Conservation (phyloP, 2,797 vertebrate species). For the Huso huso region DNA sequence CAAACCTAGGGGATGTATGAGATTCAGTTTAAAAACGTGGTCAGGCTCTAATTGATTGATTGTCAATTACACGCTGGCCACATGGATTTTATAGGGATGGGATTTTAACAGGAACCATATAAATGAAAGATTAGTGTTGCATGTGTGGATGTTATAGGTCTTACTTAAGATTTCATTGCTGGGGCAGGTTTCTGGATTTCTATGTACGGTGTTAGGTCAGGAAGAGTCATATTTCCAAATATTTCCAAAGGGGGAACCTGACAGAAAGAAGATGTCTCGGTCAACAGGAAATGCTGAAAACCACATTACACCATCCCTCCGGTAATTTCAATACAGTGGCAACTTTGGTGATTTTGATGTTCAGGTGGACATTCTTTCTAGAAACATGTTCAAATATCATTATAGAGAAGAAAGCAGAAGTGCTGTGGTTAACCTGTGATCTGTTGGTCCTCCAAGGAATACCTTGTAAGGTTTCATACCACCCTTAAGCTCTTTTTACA, state of each 20-base stretch:
- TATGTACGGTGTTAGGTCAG: too few species aligned
- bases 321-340: slow-evolving; percentile 25
- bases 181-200: too few species aligned
- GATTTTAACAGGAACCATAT: too few species aligned
- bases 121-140: too few species aligned
- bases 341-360: not conserved
- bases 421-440: not conserved
- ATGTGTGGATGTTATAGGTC: too few species aligned
- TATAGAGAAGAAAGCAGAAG: not conserved
- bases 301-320: not conserved
- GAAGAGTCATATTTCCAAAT: not conserved
- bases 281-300: slow-evolving; percentile 10
- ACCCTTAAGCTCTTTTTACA: slow-evolving; percentile 41
- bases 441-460: not conserved
- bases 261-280: slow-evolving; percentile 13
- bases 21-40: too few species aligned
- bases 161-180: too few species aligned
- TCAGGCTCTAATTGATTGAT: too few species aligned
- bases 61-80: too few species aligned
- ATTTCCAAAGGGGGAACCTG: slow-evolving; percentile 1
- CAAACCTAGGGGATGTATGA: too few species aligned
- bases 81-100: too few species aligned
- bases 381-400: not conserved
- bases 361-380: not conserved
- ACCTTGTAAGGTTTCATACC: slow-evolving; percentile 29